Base-by-base conservation (phyloP, 2,888 invertebrate genomes). In the Parnassius glacialis region DNA sequence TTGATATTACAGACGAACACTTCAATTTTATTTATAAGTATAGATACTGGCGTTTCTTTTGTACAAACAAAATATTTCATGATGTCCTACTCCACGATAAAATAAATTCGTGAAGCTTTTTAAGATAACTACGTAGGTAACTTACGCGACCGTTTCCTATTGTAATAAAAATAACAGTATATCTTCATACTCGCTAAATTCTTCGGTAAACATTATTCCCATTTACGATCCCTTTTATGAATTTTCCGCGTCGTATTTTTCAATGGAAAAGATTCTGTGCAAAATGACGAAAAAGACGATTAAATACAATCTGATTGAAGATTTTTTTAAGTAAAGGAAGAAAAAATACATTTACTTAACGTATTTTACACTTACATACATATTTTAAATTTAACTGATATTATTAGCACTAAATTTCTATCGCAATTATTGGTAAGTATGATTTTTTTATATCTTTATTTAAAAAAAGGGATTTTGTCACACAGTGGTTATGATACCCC, bases 161-260 rank as follows among this genome's bases (percentile, higher is more conserved):
- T 44, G 48, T 57, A 57, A 43, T 51, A 43, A 57, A 57, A 57
- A 51, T 51, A 44, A n/a, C 44, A 51, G 51, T 57, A 51, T 25
- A 51, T 51, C 42, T 25, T 44, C 51, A 51, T 57, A 41, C 43
- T n/a, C 10, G 51, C 10, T 2, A 52, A 51, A 57, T 57, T 44
- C 25, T 43, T 44, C 44, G 16, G 12, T 42, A 0, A 16, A 20
- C 42, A 43, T 50, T 51, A 16, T 20, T 9, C 16, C 12, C 25
- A 13, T 51, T 57, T 57, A 57, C 50, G 50, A 51, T 41, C 16
- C 12, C 16, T 57, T 57, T 57, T 57, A 48, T 57, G 41, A 57
- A 16, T 57, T 57, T 57, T 48, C 44, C 42, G 12, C 41, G 57
- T 48, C 41, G 16, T 48, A 57, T 48, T 41, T 48, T 48, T 50